Conservation (phyloP, 2,888 invertebrate genomes). For the Pachliopta kotzebuea region DNA sequence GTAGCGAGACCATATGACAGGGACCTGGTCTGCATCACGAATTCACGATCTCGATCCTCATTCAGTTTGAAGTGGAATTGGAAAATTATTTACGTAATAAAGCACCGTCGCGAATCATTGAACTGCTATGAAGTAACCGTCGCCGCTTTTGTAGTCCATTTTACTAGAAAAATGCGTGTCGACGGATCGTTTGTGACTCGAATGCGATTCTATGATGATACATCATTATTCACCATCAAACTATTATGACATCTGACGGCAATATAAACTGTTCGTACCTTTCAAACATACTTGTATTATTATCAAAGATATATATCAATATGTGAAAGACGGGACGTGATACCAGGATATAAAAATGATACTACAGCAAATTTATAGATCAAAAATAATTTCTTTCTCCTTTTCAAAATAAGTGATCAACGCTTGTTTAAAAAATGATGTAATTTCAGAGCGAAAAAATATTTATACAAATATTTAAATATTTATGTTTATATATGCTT, state of each 20-base stretch:
- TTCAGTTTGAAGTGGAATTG: conserved; percentile 41
- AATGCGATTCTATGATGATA: conserved; percentile 34
- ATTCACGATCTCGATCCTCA: conserved; percentile 43
- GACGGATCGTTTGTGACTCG: conserved; percentile 40
- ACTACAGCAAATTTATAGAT: too few relatives aligned
- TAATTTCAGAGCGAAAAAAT: too few relatives aligned
- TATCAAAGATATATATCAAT: not conserved
- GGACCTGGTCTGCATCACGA: conserved; percentile 36
- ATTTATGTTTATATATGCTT: too few relatives aligned
- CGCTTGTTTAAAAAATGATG: too few relatives aligned
- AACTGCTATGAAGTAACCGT: conserved; percentile 49
- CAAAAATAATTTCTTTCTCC: too few relatives aligned
- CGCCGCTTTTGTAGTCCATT: conserved; percentile 41
- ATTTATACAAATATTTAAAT: too few relatives aligned
- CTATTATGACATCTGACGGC: conserved; percentile 27
- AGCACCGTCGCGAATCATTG: conserved; percentile 46
- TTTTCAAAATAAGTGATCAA: too few relatives aligned
- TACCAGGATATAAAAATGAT: too few relatives aligned
- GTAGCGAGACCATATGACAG: conserved; percentile 19
- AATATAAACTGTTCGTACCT: not conserved
- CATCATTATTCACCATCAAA: conserved; percentile 35
- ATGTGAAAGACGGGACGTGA: too few relatives aligned
- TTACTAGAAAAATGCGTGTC: conserved; percentile 45
- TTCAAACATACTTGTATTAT: not conserved
- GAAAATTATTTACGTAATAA: conserved; percentile 56